phyloP scores from a whole-genome alignment of 2,113 vertebrate genomes.

The Fulmarus glacialis region DNA sequence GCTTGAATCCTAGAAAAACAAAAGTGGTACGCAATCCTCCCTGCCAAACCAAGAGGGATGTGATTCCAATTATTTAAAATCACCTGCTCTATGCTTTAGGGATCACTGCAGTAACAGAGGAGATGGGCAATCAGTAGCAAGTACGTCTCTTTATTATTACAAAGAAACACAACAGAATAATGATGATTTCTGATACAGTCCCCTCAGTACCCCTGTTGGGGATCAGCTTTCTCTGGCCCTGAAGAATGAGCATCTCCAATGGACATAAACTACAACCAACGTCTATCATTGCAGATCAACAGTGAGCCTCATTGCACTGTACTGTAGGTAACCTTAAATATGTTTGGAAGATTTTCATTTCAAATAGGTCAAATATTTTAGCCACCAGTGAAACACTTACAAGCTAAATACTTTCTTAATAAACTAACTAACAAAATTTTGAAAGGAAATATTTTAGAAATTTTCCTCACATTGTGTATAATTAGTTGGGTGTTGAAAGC shows the following conservation, averaged over 20 bases:
- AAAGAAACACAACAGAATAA: neutral
- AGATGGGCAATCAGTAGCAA: neutral
- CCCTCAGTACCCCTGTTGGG: neutral
- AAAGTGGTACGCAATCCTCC: neutral
- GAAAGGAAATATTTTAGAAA: neutral
- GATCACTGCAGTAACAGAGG: neutral
- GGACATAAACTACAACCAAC: rapidly evolving
- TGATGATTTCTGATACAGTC: neutral
- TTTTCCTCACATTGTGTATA: neutral
- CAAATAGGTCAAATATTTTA: neutral
- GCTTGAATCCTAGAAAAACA: neutral
- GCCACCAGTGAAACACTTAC: neutral
- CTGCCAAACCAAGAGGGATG: neutral
- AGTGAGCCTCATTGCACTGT: neutral
- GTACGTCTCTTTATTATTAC: neutral
- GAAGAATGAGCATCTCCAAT: neutral
- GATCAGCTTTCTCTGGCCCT: neutral
- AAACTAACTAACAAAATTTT: neutral
- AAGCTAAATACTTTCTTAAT: neutral
- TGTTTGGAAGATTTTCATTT: neutral
- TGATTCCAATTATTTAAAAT: neutral
- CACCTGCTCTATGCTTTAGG: neutral
- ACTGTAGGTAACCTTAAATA: neutral
- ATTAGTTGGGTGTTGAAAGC: neutral
- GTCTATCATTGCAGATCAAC: rapidly evolving